Percentiles rank a stretch among this genome's conserved stretches.
phyloP scores from a whole-genome alignment of 2,113 vertebrate genomes.

The Protobothrops flavoviridis region DNA sequence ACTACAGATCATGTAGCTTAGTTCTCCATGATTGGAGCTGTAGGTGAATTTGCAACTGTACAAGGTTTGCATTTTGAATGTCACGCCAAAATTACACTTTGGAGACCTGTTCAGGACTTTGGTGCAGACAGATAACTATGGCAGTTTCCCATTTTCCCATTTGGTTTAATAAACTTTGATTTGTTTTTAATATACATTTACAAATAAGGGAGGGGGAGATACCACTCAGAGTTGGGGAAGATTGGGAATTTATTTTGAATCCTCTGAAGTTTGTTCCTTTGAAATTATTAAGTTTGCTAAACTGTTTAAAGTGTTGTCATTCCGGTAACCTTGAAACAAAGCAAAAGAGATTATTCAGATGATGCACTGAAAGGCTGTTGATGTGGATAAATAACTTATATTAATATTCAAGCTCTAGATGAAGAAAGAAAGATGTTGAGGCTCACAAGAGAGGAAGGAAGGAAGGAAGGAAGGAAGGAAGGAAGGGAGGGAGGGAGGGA shows the following conservation, averaged over 20 bases:
- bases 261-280: conserved; percentile 47
- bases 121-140: not conserved
- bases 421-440: not conserved
- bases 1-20: not conserved
- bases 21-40: not conserved
- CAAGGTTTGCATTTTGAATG: not conserved
- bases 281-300: conserved; percentile 45
- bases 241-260: conserved; percentile 52
- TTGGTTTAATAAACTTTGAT: conserved; percentile 7
- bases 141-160: not conserved
- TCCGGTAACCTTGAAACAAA: conserved; percentile 52
- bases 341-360: conserved; percentile 43
- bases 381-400: conserved; percentile 63
- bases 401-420: conserved; percentile 59
- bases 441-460: not conserved
- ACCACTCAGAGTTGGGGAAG: conserved; percentile 25
- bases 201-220: not conserved
- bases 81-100: no score
- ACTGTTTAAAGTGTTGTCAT: conserved; percentile 43
- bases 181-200: conserved; percentile 4
- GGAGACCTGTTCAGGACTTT: not conserved
- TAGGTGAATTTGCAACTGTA: not conserved
- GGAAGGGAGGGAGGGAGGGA: not conserved
- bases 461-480: no score
- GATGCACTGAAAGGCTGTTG: conserved; percentile 52